phyloP scores from a whole-genome alignment of 2,888 invertebrate species.

The Apotomis betuletana region DNA sequence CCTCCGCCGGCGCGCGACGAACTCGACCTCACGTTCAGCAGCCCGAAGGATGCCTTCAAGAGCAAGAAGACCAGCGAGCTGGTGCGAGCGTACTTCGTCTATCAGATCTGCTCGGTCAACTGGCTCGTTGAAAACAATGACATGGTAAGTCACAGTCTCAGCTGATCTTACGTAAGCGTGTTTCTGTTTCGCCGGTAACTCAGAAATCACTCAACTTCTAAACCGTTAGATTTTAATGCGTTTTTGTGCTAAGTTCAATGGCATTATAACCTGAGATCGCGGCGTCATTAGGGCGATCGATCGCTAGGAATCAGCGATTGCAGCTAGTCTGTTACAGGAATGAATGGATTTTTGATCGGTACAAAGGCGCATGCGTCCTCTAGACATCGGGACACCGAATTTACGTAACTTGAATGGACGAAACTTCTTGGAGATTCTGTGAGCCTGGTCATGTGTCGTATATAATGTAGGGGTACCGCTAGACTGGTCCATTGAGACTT shows the following conservation, averaged over 20 bases:
- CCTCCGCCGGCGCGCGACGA: constrained; percentile 81
- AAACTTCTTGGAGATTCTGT: not conserved
- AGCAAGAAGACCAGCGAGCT: constrained; percentile 97
- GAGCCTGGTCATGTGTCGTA: not conserved
- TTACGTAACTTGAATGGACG: constrained; percentile 31
- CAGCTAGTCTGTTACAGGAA: constrained; percentile 54
- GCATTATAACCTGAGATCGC: constrained; percentile 27
- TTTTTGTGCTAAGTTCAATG: constrained; percentile 43
- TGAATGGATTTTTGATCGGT: constrained; percentile 59
- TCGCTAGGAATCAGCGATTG: constrained; percentile 46
- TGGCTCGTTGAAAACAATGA: constrained; percentile 96
- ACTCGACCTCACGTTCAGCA: constrained; percentile 93
- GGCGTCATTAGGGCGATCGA: constrained; percentile 44
- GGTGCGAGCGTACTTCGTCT: constrained; percentile 94
- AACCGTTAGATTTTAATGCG: constrained; percentile 28
- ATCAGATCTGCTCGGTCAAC: constrained; percentile 94
- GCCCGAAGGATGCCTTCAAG: constrained; percentile 95
- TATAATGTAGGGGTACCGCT: not conserved
- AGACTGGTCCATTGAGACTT: constrained; percentile 4
- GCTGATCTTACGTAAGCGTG: constrained; percentile 70
- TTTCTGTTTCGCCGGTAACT: constrained; percentile 48
- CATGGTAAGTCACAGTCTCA: constrained; percentile 87
- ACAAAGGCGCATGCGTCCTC: constrained; percentile 59
- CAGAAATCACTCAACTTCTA: constrained; percentile 52
- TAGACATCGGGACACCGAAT: constrained; percentile 39